Conservation (phyloP, 23 tunicate genomes). For the Pegea sp. region DNA sequence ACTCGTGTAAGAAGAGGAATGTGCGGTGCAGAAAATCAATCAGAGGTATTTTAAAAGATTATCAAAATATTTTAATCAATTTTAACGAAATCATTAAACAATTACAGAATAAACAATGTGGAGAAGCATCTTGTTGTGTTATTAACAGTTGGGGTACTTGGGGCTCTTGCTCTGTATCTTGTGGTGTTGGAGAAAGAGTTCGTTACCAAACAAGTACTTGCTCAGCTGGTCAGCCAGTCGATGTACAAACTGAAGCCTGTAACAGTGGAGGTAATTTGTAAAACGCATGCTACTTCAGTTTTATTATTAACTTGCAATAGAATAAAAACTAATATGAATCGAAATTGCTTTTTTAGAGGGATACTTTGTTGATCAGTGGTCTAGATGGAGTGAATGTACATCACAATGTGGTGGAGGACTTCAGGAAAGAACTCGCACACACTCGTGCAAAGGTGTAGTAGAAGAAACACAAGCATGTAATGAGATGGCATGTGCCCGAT, state of each 20-base stretch:
- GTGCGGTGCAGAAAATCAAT: slow-evolving; percentile 28
- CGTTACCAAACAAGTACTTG: slow-evolving; percentile 12
- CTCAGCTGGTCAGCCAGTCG: slow-evolving; percentile 8
- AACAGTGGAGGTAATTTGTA: slow-evolving; percentile 7
- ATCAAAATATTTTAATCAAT: no score
- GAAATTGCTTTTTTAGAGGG: background rate
- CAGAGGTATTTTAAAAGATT: no score
- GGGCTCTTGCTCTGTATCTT: slow-evolving; percentile 25
- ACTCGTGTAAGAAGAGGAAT: slow-evolving; percentile 34
- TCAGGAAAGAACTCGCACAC: slow-evolving; percentile 24
- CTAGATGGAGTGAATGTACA: slow-evolving; percentile 50
- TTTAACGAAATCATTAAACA: no score
- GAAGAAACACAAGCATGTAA: slow-evolving; percentile 15
- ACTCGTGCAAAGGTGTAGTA: slow-evolving; percentile 27
- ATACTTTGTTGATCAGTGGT: slow-evolving; percentile 26
- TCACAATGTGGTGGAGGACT: slow-evolving; percentile 51
- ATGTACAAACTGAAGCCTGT: slow-evolving; percentile 4
- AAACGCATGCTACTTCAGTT: no score
- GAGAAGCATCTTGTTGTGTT: slow-evolving; percentile 12
- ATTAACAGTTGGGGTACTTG: slow-evolving; percentile 16
- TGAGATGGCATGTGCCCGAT: slow-evolving; percentile 37
- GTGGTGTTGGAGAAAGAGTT: slow-evolving; percentile 11
- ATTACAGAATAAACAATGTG: slow-evolving; percentile 11
- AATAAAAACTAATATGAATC: no score
- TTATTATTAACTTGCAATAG: no score